Evolutionary conservation across 1,140 invertebrate species (phyloP), one percentile per base, ranked within the genome.

Genomic region (Caenorhabditis remanei): DNA sequence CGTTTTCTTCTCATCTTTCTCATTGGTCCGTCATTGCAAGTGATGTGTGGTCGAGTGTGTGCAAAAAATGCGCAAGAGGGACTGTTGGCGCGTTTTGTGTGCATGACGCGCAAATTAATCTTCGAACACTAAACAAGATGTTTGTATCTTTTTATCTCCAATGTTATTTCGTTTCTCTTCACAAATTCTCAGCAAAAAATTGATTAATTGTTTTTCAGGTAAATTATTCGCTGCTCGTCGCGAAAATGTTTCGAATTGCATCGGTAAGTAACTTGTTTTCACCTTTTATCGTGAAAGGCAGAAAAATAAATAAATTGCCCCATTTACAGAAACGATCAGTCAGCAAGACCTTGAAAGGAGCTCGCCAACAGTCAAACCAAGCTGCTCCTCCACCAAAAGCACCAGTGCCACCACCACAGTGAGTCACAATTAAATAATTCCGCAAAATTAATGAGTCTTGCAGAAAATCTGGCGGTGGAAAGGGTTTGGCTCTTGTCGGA

Each of bases 201-300:
- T 71, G 21, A 43, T 21, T 21, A 55, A 19, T 41, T 75, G 24
- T 24, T 75, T 82, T 85, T 83, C 55, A 88, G 87, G 53, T 88
- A 84, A 97, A 97, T 11, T 96, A 98, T 92, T 96, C 95, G 87
- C 94, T 99, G 16, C 93, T 99, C 19, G 97, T 99, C 93, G 95
- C 61, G 84, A 50, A 85, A 65, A 85, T 85, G 84, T 65, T 85
- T 58, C 56, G 84, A 2, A 85, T 85, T 50, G 84, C 84, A 50
- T 43, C 84, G 56, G 84, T 85, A 48, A 65, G 84, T 65, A 0
- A 19, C 4, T 53, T 83, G 0, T 50, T 82, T 58, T 48, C 4
- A 63, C 6, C 1, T 85, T 85, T 24, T 32, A 4, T 40, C 50
- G 48, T 16, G 9, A 0, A 46, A 67, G 14, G 41, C 14, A 84